Base-by-base conservation (phyloP, 2,113 vertebrate species). In the Cygnus atratus region DNA sequence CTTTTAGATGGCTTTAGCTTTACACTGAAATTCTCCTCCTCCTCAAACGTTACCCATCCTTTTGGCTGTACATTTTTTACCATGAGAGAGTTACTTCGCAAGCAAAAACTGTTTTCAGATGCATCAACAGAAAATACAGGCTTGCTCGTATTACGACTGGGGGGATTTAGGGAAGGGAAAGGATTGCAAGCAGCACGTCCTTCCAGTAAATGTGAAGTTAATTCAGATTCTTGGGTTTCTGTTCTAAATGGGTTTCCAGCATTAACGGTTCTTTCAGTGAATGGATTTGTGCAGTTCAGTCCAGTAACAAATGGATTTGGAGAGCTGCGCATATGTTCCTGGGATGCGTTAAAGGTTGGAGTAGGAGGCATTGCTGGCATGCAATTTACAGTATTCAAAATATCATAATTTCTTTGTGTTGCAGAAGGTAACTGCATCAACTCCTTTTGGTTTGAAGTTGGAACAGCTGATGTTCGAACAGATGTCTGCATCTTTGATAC, bases 41-140 rank as follows among this genome's bases (percentile, higher is more conserved):
- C 98, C 3, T 98, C 98, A 61, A 98, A 98, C 1, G 99, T 99
- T 92, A 99, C 99, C 99, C 99, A 99, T 59, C 97, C 98, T 97
- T 97, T 98, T 25, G 98, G 96, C 92, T 94, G 93, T 24, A 93
- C 14, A 41, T 97, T 90, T 59, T 95, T 92, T 35, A 89, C 65
- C 54, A 87, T 35, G 33, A 95, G 37, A 91, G 97, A 95, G 39
- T 74, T 88, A 75, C 84, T 96, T 74, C 57, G 97, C 35, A 71
- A 91, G 80, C 87, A 95, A 76, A 96, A 93, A 55, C 72, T 59
- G 72, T 97, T 96, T 92, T 96, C 90, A 70, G 90, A 66, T 35
- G 95, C 96, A 81, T 93, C 87, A 63, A 76, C 41, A 8, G 96
- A 96, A 92, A 96, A 96, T 4, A 74, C 50, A 70, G 98, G 95